A percentile compares a stretch with the other conserved stretches of the same genome.
phyloP scores from a whole-genome alignment of 2,113 vertebrate species.

The Zeus faber region DNA sequence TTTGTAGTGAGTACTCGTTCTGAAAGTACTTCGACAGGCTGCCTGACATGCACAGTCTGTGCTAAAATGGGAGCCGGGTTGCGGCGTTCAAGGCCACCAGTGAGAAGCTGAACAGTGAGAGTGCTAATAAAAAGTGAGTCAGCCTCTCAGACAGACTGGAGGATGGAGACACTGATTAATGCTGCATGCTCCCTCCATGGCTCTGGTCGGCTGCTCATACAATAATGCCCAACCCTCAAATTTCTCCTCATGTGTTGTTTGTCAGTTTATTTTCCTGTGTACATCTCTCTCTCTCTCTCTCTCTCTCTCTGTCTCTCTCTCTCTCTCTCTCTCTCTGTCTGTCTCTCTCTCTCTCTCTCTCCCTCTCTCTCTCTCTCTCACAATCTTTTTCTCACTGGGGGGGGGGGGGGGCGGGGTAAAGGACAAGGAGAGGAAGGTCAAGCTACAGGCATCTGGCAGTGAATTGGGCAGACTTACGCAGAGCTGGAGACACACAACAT shows the following conservation, averaged over 20 bases:
- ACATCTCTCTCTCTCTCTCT: no score
- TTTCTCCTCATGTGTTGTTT: slow-evolving; percentile 15
- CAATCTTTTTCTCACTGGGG: no score
- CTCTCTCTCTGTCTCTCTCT: slow-evolving; percentile 2
- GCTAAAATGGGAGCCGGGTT: background rate
- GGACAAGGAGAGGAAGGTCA: no score
- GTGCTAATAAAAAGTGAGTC: slow-evolving; percentile 60
- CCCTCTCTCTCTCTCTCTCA: background rate
- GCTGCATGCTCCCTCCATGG: slow-evolving; percentile 35
- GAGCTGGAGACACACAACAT: no score
- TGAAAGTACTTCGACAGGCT: background rate
- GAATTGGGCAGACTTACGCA: no score
- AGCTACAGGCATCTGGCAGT: no score
- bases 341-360: background rate
- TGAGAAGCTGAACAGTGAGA: slow-evolving; percentile 44
- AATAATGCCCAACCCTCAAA: slow-evolving; percentile 31
- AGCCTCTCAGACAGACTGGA: slow-evolving; percentile 47
- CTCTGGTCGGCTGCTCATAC: slow-evolving; percentile 34
- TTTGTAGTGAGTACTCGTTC: background rate
- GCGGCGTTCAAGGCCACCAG: slow-evolving; percentile 21
- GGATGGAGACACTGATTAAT: slow-evolving; percentile 55
- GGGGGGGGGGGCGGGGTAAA: no score
- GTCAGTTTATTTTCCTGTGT: slow-evolving; percentile 13
- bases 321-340: background rate
- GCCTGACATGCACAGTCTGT: slow-evolving; percentile 13